Base-by-base conservation (phyloP, 2,888 invertebrate genomes). In the Andrena chrysosceles region DNA sequence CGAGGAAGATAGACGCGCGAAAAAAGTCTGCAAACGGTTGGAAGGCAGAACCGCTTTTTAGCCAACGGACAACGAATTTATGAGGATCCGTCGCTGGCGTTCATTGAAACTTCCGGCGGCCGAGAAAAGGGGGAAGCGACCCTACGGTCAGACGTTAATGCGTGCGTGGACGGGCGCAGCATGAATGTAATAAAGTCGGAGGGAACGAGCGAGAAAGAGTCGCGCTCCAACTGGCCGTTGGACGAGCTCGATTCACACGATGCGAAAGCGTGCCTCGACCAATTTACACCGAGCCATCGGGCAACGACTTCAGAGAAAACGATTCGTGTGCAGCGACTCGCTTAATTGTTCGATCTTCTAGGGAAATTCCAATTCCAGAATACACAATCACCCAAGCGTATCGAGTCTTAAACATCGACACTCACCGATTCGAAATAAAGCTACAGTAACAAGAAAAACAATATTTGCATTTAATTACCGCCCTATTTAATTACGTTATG, bases 81-180 rank as follows among this genome's bases (percentile, higher is more conserved):
- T 89, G 89, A 90, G 91, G 90, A 91, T 91, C 89, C 82, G 87
- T 90, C 90, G 89, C 87, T 87, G 84, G 87, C 85, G 80, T 91
- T 90, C 90, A 92, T 92, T 92, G 92, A 90, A 90, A 91, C 91
- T 92, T 92, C 92, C 91, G 91, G 91, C 83, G 89, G 84, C 64
- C 70, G 81, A 86, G 87, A 77, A 81, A 88, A 88, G 88, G 88
- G 88, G 84, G 88, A 85, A 85, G 82, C 75, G 84, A 74, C 70
- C 81, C 84, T 82, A 73, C 77, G 72, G 56, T 59, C 77, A 77
- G 83, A 78, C 83, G 67, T 68, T 16, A 20, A 23, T 48, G 74
- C 23, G 71, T 33, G 48, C 71, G 60, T 60, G 63, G 60, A 64
- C 52, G 48, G 48, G 64, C 67, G 63, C 72, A 68, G 75, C 66